These are phyloP conservation scores for Podarcis cretensis DNA, from an alignment of 2,113 vertebrate genomes.

Conservation along the genomic window DNA sequence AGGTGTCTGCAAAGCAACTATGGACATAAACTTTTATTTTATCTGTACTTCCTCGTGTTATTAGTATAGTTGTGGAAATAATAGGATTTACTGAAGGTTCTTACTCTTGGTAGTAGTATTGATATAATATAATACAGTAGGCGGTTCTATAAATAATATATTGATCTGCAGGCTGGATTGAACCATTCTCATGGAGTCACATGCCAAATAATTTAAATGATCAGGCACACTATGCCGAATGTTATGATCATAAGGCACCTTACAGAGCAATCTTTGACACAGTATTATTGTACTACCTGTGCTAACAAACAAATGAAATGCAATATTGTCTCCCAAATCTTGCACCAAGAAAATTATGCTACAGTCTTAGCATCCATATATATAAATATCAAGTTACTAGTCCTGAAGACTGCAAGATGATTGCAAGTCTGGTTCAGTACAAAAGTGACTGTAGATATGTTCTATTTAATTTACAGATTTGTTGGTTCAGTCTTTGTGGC, in stretches of 20 bases:
- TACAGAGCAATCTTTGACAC: background rate
- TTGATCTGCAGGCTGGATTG: conserved; percentile 63
- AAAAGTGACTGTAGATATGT: background rate
- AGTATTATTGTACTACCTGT: background rate
- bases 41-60: conserved; percentile 76
- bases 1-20: conserved; percentile 77
- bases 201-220: background rate
- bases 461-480: background rate
- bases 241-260: background rate
- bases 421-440: background rate
- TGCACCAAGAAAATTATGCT: background rate
- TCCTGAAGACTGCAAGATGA: background rate
- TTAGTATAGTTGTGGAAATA: conserved; percentile 78
- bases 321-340: background rate
- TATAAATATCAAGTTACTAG: background rate
- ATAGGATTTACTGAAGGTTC: conserved; percentile 74
- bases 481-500: background rate
- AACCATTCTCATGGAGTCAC: conserved; percentile 34
- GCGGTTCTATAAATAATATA: conserved; percentile 61
- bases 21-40: conserved; percentile 78
- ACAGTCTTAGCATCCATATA: background rate
- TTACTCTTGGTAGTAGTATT: conserved; percentile 68
- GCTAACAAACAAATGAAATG: background rate
- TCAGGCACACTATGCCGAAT: background rate
- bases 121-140: conserved; percentile 41